Conservation (phyloP, 2,113 vertebrate species). For the Chamaetylas fuelleborni region DNA sequence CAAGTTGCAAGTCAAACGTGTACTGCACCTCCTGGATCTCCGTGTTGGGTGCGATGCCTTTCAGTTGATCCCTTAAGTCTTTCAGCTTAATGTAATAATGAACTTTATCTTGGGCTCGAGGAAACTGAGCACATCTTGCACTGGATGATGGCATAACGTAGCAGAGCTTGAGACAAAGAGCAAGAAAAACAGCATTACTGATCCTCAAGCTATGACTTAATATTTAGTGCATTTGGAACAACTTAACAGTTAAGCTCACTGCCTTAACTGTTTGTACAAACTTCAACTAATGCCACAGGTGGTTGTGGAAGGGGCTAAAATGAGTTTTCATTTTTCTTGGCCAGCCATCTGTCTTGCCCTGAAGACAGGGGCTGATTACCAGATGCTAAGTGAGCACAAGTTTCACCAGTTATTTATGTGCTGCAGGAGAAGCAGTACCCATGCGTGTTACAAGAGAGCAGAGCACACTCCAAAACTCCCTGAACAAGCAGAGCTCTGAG, state of each 20-base stretch:
- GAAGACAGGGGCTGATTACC: not conserved
- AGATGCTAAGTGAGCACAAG: not conserved
- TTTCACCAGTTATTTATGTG: not conserved
- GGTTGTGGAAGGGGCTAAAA: not conserved
- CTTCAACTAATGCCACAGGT: not conserved
- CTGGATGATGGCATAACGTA: constrained; percentile 98
- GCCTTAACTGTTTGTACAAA: not conserved
- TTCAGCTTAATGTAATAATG: constrained; percentile 98
- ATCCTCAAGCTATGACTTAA: not conserved
- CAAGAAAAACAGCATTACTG: not conserved
- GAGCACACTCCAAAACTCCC: not conserved
- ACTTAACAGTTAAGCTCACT: not conserved
- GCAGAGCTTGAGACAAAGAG: constrained; percentile 78
- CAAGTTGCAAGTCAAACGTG: constrained; percentile 85
- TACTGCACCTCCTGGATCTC: constrained; percentile 91
- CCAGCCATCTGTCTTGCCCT: not conserved
- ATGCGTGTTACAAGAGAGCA: not conserved
- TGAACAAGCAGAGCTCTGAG: not conserved
- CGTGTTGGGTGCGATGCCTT: constrained; percentile 72
- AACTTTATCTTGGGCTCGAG: constrained; percentile 97
- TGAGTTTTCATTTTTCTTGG: not conserved
- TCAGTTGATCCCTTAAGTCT: constrained; percentile 91
- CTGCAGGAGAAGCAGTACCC: not conserved
- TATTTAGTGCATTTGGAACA: not conserved
- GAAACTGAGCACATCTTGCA: constrained; percentile 96